Base-by-base conservation (phyloP, 2,113 vertebrate genomes). In the Austrofundulus limnaeus region DNA sequence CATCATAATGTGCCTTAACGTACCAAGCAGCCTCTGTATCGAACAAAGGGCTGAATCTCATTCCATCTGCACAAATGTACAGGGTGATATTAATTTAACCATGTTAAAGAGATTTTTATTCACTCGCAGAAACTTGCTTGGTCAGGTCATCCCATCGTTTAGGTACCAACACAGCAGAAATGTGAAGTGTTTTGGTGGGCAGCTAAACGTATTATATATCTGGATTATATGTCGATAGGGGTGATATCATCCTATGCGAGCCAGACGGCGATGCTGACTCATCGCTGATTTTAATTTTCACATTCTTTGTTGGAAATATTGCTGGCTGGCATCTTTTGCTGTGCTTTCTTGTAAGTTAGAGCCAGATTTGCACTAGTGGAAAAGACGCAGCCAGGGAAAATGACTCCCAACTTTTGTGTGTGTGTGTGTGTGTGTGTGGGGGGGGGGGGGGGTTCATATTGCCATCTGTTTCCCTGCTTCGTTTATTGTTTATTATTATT, bases 121-220 rank as follows among this genome's bases (percentile, higher is more conserved):
- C 66, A 66, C 71, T 78, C 43, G 56, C 52, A 28, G 52, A 75
- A 83, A 81, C 64, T 50, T 87, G 85, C 87, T 72, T 80, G 77
- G 54, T 85, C 84, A 85, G 86, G 77, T 17, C 53, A 55, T 85
- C 83, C 66, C 59, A 75, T 69, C 74, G 38, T 70, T 80, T 66
- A 60, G 77, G 24, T 20, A 80, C 77, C 2, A 75, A 77, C 78
- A 2, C 82, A 87, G 84, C 87, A 84, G 31, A 86, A 87, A 84
- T 70, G 66, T 71, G 78, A 85, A 81, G 79, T 87, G 84, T 87
- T 85, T 84, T 82, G 81, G 85, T 88, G 69, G 74, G 72, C 71
- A 80, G 71, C 71, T 72, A 68, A 81, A 70, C 63, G 75, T 81
- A 81, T 87, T 83, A 84, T 77, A 78, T 87, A 81, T 73, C 85